Percentiles rank a stretch among this genome's conserved stretches.
Evolutionary conservation across 2,888 invertebrate species (phyloP).

Genomic region (Spisula subtruncata): DNA sequence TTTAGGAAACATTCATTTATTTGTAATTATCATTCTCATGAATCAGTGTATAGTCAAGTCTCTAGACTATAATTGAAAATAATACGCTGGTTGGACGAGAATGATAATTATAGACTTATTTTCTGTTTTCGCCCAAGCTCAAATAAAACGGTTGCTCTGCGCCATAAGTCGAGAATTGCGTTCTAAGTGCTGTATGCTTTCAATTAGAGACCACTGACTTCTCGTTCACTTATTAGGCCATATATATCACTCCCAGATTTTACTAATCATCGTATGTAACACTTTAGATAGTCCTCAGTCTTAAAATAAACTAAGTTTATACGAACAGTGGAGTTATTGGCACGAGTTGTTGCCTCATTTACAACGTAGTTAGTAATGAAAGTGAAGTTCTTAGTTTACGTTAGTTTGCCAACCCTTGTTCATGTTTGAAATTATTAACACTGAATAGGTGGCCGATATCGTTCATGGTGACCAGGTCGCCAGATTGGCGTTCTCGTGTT

Average conservation of each 20-base stretch:
- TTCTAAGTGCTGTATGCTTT: not conserved
- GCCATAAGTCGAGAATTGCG: no score
- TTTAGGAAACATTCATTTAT: not conserved
- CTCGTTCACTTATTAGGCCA: not conserved
- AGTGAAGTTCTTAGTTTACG: no score
- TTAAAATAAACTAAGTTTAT: not conserved
- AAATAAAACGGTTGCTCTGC: not conserved
- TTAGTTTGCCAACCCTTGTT: no score
- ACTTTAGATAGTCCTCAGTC: not conserved
- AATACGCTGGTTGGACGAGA: no score
- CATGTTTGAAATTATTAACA: no score
- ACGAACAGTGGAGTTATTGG: not conserved
- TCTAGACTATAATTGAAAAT: no score
- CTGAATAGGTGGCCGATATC: no score
- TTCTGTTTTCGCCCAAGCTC: not conserved
- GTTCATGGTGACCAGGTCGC: not conserved
- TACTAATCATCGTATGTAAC: not conserved
- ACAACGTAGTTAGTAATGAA: not conserved
- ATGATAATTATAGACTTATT: not conserved
- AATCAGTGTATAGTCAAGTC: no score
- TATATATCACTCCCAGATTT: not conserved
- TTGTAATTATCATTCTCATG: no score
- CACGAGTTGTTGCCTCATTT: not conserved
- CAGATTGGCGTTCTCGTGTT: no score
- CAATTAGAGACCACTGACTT: not conserved